Percentiles rank a stretch among this genome's conserved stretches.
These are phyloP conservation scores for Protosalanx chinensis DNA, from an alignment of 2,797 vertebrate species.

Conservation along the genomic window DNA sequence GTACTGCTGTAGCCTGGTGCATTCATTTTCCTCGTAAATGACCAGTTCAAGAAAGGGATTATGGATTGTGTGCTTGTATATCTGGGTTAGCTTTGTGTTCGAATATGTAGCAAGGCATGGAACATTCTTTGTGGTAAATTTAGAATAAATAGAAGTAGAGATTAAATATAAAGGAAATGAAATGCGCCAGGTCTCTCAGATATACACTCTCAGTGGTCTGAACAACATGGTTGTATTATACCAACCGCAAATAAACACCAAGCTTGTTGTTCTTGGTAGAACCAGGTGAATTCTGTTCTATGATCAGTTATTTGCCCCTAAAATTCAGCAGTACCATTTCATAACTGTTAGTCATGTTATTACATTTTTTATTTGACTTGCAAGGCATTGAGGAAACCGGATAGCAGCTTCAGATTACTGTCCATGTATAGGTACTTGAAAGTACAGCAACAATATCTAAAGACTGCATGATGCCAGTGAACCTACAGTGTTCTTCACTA, in stretches of 20 bases:
- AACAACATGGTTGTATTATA: neutral
- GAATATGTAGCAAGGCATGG: neutral
- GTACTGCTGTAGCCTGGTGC: neutral
- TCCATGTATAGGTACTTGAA: conserved; percentile 13
- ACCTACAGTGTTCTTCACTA: conserved; percentile 43
- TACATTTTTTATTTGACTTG: neutral
- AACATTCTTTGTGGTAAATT: neutral
- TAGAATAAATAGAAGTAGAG: neutral
- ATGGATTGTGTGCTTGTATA: neutral
- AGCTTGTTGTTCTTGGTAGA: neutral
- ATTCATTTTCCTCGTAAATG: neutral
- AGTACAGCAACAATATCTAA: conserved; percentile 21
- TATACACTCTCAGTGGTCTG: neutral
- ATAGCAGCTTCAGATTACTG: neutral
- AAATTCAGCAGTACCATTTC: neutral
- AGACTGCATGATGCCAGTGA: conserved; percentile 31
- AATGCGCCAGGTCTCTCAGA: neutral
- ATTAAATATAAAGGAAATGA: neutral
- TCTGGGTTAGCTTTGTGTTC: neutral
- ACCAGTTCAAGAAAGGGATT: too few relatives aligned
- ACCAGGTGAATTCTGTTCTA: neutral
- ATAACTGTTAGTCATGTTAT: neutral
- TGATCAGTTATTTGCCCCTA: too few relatives aligned
- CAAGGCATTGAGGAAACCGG: neutral
- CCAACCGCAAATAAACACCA: neutral